Base-by-base conservation (phyloP, 2,888 invertebrate genomes). In the Tortrix viridana region DNA sequence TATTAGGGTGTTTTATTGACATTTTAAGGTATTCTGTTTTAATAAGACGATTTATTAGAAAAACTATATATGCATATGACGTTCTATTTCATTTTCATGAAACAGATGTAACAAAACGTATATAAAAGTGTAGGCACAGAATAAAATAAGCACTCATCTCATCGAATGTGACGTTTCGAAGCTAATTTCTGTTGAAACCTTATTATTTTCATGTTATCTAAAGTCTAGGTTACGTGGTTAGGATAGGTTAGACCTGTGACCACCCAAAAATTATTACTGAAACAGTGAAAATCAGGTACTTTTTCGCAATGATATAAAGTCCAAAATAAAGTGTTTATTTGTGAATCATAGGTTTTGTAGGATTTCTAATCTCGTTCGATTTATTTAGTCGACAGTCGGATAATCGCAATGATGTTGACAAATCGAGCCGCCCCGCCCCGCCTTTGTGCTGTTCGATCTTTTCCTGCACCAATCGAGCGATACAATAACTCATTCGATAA, bases 381-480 rank as follows among this genome's bases (percentile, higher is more conserved):
- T 89, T 88, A 85, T 90, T 75, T 71, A 67, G 68, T 57, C 75
- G 74, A 74, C 78, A 72, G 68, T 67, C 70, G 71, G 72, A 79
- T 78, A 79, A 79, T 85, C 85, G 73, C 83, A 81, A 81, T 87
- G 89, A 90, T 89, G 89, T 88, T 88, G 90, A 90, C 89, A 90
- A 89, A 90, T 90, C 84, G 85, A 81, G 79, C 75, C 75, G 73
- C 74, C 67, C 69, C 72, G 84, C 62, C 69, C 86, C 90, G 89
- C 90, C 91, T 88, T 83, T 90, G 84, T 81, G 82, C 74, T 91
- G 90, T 89, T 82, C 84, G 79, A 88, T 88, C 86, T 85, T 85
- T 83, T 81, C 75, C 73, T 74, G 71, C 75, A 75, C 74, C 79
- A 81, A 84, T 77, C 73, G 76, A 76, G 72, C 77, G 76, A 77